Percentiles rank a stretch among this genome's conserved stretches.
Conservation (phyloP, 1,140 invertebrate genomes). For the Drosophila subpulchrella region DNA sequence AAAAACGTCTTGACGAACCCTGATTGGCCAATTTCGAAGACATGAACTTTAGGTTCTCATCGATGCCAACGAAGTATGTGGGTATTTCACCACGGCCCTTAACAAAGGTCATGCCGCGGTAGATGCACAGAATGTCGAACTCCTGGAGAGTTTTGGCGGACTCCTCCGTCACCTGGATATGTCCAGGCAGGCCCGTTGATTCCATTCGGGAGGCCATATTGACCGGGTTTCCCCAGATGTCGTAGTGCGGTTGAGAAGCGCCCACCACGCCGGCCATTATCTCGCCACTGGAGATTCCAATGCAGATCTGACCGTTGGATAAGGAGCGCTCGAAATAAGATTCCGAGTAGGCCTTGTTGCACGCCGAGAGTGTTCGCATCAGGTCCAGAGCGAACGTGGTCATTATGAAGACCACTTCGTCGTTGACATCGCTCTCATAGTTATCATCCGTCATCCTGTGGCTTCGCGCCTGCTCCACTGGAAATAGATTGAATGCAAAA, state of each 20-base stretch:
- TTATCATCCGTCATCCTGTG: too few species aligned
- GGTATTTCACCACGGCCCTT: constrained; percentile 34
- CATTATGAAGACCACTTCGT: constrained; percentile 54
- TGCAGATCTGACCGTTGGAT: constrained; percentile 91
- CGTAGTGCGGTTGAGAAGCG: constrained; percentile 91
- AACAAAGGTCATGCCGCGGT: constrained; percentile 32
- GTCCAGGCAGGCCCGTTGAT: constrained; percentile 90
- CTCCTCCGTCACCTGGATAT: constrained; percentile 91
- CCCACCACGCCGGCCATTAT: constrained; percentile 89
- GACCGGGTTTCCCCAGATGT: constrained; percentile 97
- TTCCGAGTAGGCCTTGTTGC: constrained; percentile 26
- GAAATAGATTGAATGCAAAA: neutral
- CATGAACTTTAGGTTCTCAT: neutral
- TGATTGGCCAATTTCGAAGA: neutral
- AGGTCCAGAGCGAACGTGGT: constrained; percentile 63
- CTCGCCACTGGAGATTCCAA: constrained; percentile 89
- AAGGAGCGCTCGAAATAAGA: constrained; percentile 4
- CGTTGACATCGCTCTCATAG: neutral
- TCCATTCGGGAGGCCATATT: constrained; percentile 98
- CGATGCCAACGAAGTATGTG: constrained; percentile 33
- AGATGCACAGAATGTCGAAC: constrained; percentile 27
- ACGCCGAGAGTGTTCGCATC: constrained; percentile 45
- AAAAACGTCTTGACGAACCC: neutral
- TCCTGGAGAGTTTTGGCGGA: constrained; percentile 88
- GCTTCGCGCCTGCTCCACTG: constrained; percentile 11